Evolutionary conservation across 2,797 vertebrate genomes (phyloP).

Genomic region (Oreochromis mossambicus): DNA sequence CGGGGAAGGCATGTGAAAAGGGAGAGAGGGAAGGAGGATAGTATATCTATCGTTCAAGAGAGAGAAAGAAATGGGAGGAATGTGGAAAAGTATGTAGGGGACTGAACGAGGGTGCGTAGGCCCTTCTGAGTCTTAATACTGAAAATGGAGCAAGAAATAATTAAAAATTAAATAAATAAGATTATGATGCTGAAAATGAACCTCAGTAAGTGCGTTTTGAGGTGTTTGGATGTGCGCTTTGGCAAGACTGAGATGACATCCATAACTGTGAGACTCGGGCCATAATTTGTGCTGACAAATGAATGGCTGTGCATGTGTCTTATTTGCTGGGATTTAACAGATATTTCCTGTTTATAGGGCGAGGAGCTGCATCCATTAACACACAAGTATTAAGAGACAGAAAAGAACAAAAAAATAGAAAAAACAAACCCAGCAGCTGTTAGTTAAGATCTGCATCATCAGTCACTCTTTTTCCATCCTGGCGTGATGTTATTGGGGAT

Average conservation of each 20-base stretch:
- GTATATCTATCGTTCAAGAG: slow-evolving; percentile 41
- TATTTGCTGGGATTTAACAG: slow-evolving; percentile 39
- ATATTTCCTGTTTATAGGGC: slow-evolving; percentile 54
- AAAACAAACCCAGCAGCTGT: slow-evolving; percentile 1
- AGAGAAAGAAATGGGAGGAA: slow-evolving; percentile 49
- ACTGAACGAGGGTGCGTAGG: background rate
- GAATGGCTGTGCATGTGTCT: slow-evolving; percentile 8
- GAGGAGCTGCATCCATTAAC: background rate
- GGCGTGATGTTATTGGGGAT: background rate
- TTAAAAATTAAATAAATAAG: background rate
- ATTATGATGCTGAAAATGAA: background rate
- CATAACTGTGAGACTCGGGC: background rate
- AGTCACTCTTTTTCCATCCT: background rate
- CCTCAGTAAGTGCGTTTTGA: background rate
- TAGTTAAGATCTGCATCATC: background rate
- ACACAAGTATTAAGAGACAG: slow-evolving; percentile 6
- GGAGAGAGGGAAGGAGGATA: slow-evolving; percentile 54
- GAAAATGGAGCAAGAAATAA: background rate
- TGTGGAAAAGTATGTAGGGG: slow-evolving; percentile 49
- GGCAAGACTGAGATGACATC: slow-evolving; percentile 9
- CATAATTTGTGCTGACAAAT: slow-evolving; percentile 35
- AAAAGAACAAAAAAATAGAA: background rate
- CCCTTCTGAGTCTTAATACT: background rate
- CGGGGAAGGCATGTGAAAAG: slow-evolving; percentile 60
- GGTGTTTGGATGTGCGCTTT: background rate